These are phyloP conservation scores for Cryptoblepharus egeriae DNA, from an alignment of 2,797 vertebrate species.

Conservation along the genomic window DNA sequence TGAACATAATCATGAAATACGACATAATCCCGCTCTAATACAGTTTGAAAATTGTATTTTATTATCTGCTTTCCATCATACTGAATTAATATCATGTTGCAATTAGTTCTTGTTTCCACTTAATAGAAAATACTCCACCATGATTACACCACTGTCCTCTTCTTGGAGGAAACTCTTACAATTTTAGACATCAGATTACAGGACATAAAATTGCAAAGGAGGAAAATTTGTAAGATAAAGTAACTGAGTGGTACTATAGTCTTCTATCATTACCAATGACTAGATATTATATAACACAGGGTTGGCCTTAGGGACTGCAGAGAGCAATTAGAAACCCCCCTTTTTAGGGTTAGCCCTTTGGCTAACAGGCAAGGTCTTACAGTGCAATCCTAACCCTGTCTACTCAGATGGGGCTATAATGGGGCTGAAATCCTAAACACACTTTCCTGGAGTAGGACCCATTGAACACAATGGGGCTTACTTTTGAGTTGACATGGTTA, in stretches of 20 bases:
- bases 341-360: too few relatives aligned
- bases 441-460: too few relatives aligned
- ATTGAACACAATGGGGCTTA: too few relatives aligned
- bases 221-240: neutral
- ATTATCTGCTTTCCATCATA: slow-evolving; percentile 44
- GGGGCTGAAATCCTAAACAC: too few relatives aligned
- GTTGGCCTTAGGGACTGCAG: too few relatives aligned
- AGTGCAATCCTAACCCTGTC: too few relatives aligned
- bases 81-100: slow-evolving; percentile 39
- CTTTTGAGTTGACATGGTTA: too few relatives aligned
- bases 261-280: neutral
- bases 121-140: slow-evolving; percentile 44
- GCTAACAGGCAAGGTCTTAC: too few relatives aligned
- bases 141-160: slow-evolving; percentile 43
- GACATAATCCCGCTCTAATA: slow-evolving; percentile 20
- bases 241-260: neutral
- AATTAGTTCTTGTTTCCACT: slow-evolving; percentile 48
- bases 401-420: too few relatives aligned
- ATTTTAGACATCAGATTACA: slow-evolving; percentile 45
- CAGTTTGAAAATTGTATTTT: slow-evolving; percentile 49
- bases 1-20: slow-evolving; percentile 33
- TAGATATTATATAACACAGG: neutral
- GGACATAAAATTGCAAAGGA: slow-evolving; percentile 29
- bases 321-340: too few relatives aligned
- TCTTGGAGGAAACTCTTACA: slow-evolving; percentile 41